Percentiles rank a stretch among this genome's conserved stretches.
Evolutionary conservation across 1,140 invertebrate species (phyloP).

Genomic region (Rhizoglyphus robini): DNA sequence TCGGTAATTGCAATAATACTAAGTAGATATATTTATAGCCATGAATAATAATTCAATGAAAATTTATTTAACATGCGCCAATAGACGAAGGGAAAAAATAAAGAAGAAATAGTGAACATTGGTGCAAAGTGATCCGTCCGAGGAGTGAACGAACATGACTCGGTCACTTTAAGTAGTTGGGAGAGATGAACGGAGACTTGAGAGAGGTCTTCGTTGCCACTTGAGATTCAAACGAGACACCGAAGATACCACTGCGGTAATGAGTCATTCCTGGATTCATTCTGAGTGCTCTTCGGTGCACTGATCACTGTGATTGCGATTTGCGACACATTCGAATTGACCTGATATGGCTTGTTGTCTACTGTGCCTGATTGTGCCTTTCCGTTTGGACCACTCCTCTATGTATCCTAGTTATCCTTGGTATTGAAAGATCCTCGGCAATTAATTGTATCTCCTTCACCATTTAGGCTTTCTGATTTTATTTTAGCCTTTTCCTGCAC

Average conservation of each 20-base stretch:
- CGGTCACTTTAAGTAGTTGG: no score
- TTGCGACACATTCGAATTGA: no score
- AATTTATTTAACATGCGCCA: no score
- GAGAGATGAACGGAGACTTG: no score
- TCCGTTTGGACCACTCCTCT: constrained; percentile 19
- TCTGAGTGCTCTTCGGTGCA: no score
- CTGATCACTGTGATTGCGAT: no score
- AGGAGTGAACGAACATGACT: no score
- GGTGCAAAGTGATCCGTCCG: no score
- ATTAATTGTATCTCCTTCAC: constrained; percentile 30
- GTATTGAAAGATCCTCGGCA: constrained; percentile 59
- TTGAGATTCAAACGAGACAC: neutral
- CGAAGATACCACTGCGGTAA: constrained; percentile 16
- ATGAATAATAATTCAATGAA: no score
- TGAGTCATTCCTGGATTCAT: constrained; percentile 31
- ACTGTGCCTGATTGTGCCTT: neutral
- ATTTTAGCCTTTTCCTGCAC: constrained; percentile 29
- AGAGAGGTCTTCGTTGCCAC: no score
- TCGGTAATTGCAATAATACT: neutral
- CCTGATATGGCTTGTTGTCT: neutral
- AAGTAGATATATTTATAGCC: neutral
- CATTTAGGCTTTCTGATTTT: constrained; percentile 32
- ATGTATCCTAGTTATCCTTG: constrained; percentile 30
- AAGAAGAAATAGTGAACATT: no score
- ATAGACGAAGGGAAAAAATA: neutral